phyloP scores from a whole-genome alignment of 1,140 invertebrate genomes.

The Apis cerana region DNA sequence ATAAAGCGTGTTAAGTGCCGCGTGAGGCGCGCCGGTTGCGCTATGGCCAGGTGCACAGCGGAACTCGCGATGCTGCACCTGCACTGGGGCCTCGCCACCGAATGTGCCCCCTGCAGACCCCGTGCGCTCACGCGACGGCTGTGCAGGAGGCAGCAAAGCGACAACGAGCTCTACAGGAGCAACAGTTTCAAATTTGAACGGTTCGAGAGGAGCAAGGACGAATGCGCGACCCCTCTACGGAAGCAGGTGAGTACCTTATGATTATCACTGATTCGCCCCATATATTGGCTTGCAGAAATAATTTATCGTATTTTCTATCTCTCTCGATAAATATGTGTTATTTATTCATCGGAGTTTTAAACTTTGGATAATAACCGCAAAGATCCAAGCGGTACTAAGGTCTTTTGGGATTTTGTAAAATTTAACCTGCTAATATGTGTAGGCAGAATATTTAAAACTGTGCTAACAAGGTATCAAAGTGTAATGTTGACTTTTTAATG shows the following conservation, averaged over 20 bases:
- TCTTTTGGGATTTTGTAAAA: too few species aligned
- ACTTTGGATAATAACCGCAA: too few species aligned
- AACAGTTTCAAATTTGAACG: slow-evolving; percentile 93
- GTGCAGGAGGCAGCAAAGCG: slow-evolving; percentile 84
- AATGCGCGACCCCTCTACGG: slow-evolving; percentile 74
- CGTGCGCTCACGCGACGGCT: slow-evolving; percentile 84
- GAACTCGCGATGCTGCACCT: slow-evolving; percentile 77
- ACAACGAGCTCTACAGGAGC: slow-evolving; percentile 91
- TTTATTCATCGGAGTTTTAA: too few species aligned
- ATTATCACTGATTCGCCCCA: neutral
- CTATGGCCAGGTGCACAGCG: slow-evolving; percentile 77
- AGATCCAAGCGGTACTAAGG: too few species aligned
- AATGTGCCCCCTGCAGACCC: slow-evolving; percentile 78
- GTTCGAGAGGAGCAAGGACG: slow-evolving; percentile 87
- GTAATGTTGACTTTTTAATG: too few species aligned
- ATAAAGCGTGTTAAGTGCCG: slow-evolving; percentile 78
- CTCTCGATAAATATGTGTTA: too few species aligned
- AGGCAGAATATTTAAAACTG: too few species aligned
- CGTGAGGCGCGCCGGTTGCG: slow-evolving; percentile 76
- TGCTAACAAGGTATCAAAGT: too few species aligned
- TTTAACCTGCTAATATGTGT: too few species aligned
- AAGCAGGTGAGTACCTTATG: slow-evolving; percentile 65
- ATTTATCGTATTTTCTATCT: too few species aligned
- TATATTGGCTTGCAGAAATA: too few species aligned
- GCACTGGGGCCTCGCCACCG: slow-evolving; percentile 77